Percentiles rank a stretch among this genome's conserved stretches.
These are phyloP conservation scores for Trachymyrmex septentrionalis DNA, from an alignment of 1,140 invertebrate species.

Conservation along the genomic window DNA sequence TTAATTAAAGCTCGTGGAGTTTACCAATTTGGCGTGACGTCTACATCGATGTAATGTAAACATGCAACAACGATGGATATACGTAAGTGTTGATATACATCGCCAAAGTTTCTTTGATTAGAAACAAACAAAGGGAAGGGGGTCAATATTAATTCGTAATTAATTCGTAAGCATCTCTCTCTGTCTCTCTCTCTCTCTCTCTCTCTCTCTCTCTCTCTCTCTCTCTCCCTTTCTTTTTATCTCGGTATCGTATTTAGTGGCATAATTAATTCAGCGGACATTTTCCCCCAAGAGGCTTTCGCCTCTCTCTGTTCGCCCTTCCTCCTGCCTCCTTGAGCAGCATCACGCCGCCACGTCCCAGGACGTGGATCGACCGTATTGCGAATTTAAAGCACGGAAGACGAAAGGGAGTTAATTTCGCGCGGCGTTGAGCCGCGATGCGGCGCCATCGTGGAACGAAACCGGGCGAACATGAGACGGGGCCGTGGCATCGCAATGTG, in stretches of 20 bases:
- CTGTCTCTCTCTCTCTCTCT: background rate
- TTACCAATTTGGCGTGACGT: conserved; percentile 54
- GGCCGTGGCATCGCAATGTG: conserved; percentile 71
- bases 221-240: background rate
- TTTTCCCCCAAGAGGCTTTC: background rate
- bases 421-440: conserved; percentile 60
- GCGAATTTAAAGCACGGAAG: conserved; percentile 59
- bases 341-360: conserved; percentile 35
- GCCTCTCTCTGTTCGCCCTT: background rate
- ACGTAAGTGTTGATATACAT: conserved; percentile 8
- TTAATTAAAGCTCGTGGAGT: conserved; percentile 55
- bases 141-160: conserved; percentile 43
- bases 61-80: conserved; percentile 32
- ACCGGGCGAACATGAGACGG: conserved; percentile 45
- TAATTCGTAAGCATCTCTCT: background rate
- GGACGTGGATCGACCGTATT: conserved; percentile 47
- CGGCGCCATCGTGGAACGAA: conserved; percentile 49
- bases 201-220: background rate
- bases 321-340: background rate
- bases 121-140: background rate
- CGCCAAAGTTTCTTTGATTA: conserved; percentile 9
- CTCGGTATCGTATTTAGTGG: background rate
- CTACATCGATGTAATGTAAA: conserved; percentile 57
- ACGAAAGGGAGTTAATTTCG: conserved; percentile 66
- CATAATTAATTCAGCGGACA: conserved; percentile 44